A percentile compares a stretch with the other conserved stretches of the same genome.
Evolutionary conservation across 2,113 vertebrate species (phyloP).

Genomic region (Halcyon malimbica): DNA sequence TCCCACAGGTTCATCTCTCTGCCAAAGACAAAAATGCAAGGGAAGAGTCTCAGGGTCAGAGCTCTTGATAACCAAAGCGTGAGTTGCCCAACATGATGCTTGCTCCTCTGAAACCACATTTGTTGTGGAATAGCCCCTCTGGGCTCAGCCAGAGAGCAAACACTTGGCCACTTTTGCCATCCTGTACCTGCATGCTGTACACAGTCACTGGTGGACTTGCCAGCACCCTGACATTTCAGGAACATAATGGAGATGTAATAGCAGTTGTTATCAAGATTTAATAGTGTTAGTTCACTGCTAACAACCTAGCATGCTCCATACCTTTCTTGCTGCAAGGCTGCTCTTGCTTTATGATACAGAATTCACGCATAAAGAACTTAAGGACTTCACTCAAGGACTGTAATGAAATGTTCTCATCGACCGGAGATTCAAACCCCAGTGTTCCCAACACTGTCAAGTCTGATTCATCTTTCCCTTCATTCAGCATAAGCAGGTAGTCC

Average conservation of each 20-base stretch:
- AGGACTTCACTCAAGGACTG: neutral
- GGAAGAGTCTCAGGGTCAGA: neutral
- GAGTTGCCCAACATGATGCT: neutral
- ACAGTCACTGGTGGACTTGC: accelerated
- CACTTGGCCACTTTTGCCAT: neutral
- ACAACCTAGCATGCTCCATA: neutral
- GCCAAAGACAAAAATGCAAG: neutral
- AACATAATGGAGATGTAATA: accelerated
- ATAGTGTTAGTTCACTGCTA: neutral
- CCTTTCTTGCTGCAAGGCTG: accelerated
- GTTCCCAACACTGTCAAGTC: neutral
- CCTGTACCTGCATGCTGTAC: neutral
- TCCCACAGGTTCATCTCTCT: neutral
- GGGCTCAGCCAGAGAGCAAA: neutral
- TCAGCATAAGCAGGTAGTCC: neutral
- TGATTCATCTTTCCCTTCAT: neutral
- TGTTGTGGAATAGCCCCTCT: neutral
- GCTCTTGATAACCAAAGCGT: neutral
- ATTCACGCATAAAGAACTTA: neutral
- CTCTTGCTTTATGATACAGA: neutral
- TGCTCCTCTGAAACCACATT: neutral
- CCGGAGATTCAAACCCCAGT: neutral
- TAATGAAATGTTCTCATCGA: neutral
- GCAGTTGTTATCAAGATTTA: neutral
- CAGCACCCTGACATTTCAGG: neutral